These are phyloP conservation scores for Romanomermis culicivorax DNA, from an alignment of 2,888 invertebrate genomes.

Conservation along the genomic window DNA sequence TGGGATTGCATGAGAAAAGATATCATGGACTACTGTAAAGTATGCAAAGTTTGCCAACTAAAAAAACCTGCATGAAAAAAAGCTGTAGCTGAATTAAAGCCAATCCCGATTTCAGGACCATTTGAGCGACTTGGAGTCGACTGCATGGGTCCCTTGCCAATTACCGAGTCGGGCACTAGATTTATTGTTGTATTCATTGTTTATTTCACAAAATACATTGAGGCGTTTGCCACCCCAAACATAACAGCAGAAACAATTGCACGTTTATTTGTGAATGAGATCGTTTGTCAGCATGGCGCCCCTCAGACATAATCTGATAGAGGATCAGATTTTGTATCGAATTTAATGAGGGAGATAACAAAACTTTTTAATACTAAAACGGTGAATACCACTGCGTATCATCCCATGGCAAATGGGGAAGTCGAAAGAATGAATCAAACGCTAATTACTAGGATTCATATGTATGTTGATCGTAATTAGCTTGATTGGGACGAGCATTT, in stretches of 20 bases:
- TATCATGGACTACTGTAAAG: neutral
- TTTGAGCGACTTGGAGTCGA: constrained; percentile 16
- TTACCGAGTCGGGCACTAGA: constrained; percentile 11
- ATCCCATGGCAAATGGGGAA: constrained; percentile 13
- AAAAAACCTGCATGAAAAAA: neutral
- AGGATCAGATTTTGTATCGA: neutral
- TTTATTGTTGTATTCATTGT: constrained; percentile 16
- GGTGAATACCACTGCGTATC: constrained; percentile 9
- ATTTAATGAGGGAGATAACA: neutral
- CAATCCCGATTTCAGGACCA: constrained; percentile 12
- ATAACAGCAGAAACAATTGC: constrained; percentile 23
- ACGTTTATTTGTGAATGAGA: constrained; percentile 8
- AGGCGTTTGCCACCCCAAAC: constrained; percentile 21
- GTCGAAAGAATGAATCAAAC: constrained; percentile 14
- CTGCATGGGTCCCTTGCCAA: constrained; percentile 17
- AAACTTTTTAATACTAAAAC: neutral
- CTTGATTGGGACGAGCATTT: constrained; percentile 20
- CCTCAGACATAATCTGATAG: neutral
- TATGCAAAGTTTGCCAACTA: neutral
- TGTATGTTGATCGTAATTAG: constrained; percentile 16
- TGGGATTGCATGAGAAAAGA: neutral
- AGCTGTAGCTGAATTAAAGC: constrained; percentile 8
- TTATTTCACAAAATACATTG: constrained; percentile 15
- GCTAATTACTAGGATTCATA: constrained; percentile 14
- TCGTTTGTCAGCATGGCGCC: neutral